A percentile compares a stretch with the other conserved stretches of the same genome.
phyloP scores from a whole-genome alignment of 2,888 invertebrate species.

The Cactoblastis cactorum region DNA sequence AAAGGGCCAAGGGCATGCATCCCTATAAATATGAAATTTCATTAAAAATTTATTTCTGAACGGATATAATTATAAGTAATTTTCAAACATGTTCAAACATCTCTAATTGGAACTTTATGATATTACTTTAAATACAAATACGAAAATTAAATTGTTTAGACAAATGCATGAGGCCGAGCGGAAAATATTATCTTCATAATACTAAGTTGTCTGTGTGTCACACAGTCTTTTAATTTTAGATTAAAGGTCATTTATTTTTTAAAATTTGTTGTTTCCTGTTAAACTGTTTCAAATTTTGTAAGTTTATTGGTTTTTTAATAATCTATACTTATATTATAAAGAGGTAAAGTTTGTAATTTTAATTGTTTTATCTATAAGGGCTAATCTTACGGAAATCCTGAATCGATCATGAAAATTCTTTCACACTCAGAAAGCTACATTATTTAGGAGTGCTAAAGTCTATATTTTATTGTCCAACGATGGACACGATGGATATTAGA shows the following conservation, averaged over 20 bases:
- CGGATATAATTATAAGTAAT: not conserved
- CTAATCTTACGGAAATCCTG: too few species aligned
- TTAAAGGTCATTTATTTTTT: not conserved
- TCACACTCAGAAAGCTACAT: too few species aligned
- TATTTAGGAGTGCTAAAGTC: too few species aligned
- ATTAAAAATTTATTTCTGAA: too few species aligned
- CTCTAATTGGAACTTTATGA: not conserved
- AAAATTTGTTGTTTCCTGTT: not conserved
- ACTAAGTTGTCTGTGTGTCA: conserved; percentile 30
- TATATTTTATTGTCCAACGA: too few species aligned
- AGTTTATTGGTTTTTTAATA: not conserved
- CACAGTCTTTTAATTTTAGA: conserved; percentile 1
- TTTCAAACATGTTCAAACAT: not conserved
- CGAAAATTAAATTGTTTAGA: conserved; percentile 14
- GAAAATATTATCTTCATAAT: conserved; percentile 28
- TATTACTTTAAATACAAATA: conserved; percentile 3
- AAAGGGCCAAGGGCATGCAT: too few species aligned
- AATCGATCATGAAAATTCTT: too few species aligned
- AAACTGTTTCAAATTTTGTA: not conserved
- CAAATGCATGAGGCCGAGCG: conserved; percentile 22
- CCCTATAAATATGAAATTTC: conserved; percentile 25
- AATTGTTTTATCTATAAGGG: too few species aligned
- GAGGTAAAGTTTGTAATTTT: too few species aligned
- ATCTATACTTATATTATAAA: too few species aligned
- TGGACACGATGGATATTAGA: too few species aligned